A percentile compares a stretch with the other conserved stretches of the same genome.
phyloP scores from a whole-genome alignment of 2,113 vertebrate genomes.

The Suricata suricatta region DNA sequence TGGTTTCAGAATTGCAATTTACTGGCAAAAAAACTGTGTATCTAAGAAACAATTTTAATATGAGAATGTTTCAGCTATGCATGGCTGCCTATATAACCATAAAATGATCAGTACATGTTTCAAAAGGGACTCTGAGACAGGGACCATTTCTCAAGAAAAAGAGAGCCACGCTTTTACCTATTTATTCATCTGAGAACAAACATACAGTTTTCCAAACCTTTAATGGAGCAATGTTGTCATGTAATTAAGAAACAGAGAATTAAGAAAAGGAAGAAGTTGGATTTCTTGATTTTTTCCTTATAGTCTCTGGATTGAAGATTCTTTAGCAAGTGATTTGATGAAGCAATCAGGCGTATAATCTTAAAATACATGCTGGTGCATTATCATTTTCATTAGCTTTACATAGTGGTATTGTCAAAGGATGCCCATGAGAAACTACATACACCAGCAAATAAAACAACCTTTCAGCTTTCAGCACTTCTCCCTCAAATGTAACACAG shows the following conservation, averaged over 20 bases:
- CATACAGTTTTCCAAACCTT: background rate
- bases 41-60: constrained; percentile 16
- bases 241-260: background rate
- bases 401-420: background rate
- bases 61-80: background rate
- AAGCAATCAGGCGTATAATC: background rate
- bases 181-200: background rate
- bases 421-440: background rate
- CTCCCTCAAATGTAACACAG: background rate
- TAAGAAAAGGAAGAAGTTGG: background rate
- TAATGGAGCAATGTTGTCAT: background rate
- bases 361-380: background rate
- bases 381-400: background rate
- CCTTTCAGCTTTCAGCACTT: background rate
- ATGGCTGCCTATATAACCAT: background rate
- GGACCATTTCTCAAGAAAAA: background rate
- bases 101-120: background rate
- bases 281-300: background rate
- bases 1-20: constrained; percentile 15
- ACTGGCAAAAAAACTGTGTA: background rate
- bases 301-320: background rate
- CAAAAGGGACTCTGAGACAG: background rate
- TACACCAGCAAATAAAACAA: background rate
- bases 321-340: background rate
- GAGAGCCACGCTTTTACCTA: background rate